Evolutionary conservation across 2,113 vertebrate genomes (phyloP).

Genomic region (Odontesthes bonariensis): DNA sequence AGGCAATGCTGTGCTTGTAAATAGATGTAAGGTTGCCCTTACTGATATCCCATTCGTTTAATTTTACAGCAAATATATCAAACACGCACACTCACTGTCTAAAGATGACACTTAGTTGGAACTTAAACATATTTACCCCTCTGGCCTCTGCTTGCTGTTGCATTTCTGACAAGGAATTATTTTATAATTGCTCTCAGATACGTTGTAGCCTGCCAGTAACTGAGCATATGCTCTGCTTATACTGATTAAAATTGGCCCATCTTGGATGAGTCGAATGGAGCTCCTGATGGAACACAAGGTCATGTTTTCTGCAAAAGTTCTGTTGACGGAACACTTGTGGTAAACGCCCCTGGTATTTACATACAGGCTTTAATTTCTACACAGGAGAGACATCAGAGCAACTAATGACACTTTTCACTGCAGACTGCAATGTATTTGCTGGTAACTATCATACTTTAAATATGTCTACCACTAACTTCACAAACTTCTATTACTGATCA

Average conservation of each 20-base stretch:
- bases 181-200: conserved; percentile 44
- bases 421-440: conserved; percentile 5
- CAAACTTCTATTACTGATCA: too few species aligned
- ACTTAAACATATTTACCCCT: conserved; percentile 36
- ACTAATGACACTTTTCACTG: conserved; percentile 18
- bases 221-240: conserved; percentile 36
- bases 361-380: neutral
- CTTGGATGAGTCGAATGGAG: conserved; percentile 25
- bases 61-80: conserved; percentile 23
- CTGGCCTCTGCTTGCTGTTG: conserved; percentile 17
- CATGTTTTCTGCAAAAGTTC: conserved; percentile 13
- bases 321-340: conserved; percentile 32
- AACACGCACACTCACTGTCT: conserved; percentile 11
- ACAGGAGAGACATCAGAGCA: conserved; percentile 6
- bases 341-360: neutral
- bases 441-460: conserved; percentile 14
- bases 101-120: conserved; percentile 15
- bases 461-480: neutral
- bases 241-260: conserved; percentile 47
- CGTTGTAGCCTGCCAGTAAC: conserved; percentile 35
- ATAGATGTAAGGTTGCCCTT: conserved; percentile 7
- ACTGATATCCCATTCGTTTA: conserved; percentile 29
- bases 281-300: conserved; percentile 26
- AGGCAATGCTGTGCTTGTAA: neutral
- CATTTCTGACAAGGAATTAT: conserved; percentile 46